Conservation (phyloP, 2,113 vertebrate genomes). For the Caretta caretta region DNA sequence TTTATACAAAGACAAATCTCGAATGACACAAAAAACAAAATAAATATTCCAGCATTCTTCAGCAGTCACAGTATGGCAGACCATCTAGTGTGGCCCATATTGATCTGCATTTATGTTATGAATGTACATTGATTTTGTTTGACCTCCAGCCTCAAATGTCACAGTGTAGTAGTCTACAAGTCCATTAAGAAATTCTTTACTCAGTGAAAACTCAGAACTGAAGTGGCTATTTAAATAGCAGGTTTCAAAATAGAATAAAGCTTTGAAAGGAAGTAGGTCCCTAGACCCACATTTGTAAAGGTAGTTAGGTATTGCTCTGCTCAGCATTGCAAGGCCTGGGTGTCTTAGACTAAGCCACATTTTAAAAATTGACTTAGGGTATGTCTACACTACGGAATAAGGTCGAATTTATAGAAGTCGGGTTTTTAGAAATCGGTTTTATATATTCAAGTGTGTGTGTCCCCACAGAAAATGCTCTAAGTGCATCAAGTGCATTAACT, state of each 20-base stretch:
- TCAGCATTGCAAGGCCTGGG: background rate
- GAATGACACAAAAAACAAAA: background rate
- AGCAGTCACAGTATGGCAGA: background rate
- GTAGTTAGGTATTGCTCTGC: background rate
- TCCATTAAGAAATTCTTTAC: background rate
- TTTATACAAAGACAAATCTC: background rate
- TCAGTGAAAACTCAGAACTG: background rate
- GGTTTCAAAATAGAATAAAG: background rate
- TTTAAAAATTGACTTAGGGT: background rate
- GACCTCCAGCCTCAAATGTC: background rate
- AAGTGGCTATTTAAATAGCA: background rate
- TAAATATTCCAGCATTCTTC: background rate
- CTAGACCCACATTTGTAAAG: background rate
- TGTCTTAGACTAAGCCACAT: background rate
- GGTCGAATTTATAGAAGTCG: too few relatives aligned
- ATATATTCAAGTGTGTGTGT: too few relatives aligned
- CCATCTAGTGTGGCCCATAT: background rate
- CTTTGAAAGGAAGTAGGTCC: background rate
- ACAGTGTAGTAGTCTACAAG: background rate
- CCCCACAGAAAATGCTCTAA: too few relatives aligned
- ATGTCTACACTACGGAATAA: too few relatives aligned
- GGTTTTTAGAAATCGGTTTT: too few relatives aligned
- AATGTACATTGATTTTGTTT: background rate
- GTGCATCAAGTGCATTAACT: too few relatives aligned
- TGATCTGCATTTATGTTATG: background rate